Evolutionary conservation across 2,797 vertebrate genomes (phyloP), one percentile per base, ranked within the genome.

Genomic region (Hypotaenidia philippensis): DNA sequence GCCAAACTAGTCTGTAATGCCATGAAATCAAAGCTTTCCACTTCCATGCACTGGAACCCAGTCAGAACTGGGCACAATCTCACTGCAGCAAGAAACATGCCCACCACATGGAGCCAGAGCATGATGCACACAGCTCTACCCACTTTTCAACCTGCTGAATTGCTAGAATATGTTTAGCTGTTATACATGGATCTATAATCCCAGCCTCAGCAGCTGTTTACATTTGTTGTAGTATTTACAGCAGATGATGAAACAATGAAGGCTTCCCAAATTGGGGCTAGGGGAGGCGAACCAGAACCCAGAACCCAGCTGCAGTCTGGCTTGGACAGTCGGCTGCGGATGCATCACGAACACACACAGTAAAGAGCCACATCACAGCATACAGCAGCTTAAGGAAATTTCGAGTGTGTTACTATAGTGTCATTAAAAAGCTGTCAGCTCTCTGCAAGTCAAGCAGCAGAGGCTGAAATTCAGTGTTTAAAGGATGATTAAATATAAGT

Each of bases 401-500:
- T 77, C 44, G n/a, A 64, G 44, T 34, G 44, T 34, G 40, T 74
- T 90, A 84, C 26, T 52, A 49, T 2, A 55, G 20, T 9, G 66
- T 74, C 44, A 84, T 60, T 93, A 90, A 79, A 90, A 94, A 89
- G 70, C 70, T 79, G 53, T 56, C 87, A 86, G 75, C 89, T 94
- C 76, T 59, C 70, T 52, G 57, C 2, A 6, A 88, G 80, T 66
- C 72, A 45, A 66, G 94, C 38, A 76, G 82, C 76, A 94, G 47
- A 94, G 74, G 65, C 74, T 91, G 74, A 76, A 93, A 94, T 76
- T 91, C 77, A 41, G 74, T 49, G 74, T 95, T 94, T 91, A 94
- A 90, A 94, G 83, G 66, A 82, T 95, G 80, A 97, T 94, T 96
- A 96, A 96, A 93, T 88, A 10, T 63, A 94, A 96, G 85, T 89